Conservation (phyloP, 2,888 invertebrate genomes). For the Chouioia cunea region DNA sequence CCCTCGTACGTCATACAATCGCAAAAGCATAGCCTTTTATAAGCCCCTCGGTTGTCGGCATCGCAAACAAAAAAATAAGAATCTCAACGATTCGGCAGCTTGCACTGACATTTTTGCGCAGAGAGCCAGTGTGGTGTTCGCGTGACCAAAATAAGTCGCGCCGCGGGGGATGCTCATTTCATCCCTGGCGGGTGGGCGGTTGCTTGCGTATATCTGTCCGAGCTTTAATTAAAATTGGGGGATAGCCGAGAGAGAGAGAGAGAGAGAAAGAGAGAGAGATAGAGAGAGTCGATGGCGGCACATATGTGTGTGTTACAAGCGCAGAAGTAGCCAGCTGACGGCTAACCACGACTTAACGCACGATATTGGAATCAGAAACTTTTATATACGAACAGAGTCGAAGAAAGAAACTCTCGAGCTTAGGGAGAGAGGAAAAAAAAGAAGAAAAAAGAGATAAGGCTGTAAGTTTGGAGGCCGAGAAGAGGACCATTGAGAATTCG, state of each 20-base stretch:
- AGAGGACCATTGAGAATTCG: conserved; percentile 29
- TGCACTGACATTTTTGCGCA: neutral
- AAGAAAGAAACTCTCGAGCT: conserved; percentile 24
- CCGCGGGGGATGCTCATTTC: conserved; percentile 57
- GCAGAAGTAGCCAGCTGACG: conserved; percentile 27
- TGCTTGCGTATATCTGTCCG: conserved; percentile 45
- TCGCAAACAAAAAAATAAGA: too few relatives aligned
- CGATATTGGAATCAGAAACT: conserved; percentile 52
- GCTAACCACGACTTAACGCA: conserved; percentile 42
- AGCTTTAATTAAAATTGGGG: conserved; percentile 58
- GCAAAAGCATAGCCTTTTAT: neutral
- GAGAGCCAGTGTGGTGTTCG: conserved; percentile 56
- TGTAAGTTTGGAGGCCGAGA: conserved; percentile 10
- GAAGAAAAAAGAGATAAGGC: neutral
- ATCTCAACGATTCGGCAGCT: too few relatives aligned
- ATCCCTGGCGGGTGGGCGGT: conserved; percentile 57
- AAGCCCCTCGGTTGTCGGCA: too few relatives aligned
- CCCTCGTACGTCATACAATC: neutral
- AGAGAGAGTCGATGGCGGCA: neutral
- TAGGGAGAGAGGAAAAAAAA: conserved; percentile 7
- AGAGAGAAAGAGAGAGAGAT: conserved; percentile 1
- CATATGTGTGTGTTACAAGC: neutral
- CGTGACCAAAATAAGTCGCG: conserved; percentile 60
- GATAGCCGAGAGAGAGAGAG: conserved; percentile 30
- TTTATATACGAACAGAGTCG: conserved; percentile 44